A percentile compares a stretch with the other conserved stretches of the same genome.
Evolutionary conservation across 2,888 invertebrate genomes (phyloP).

Genomic region (Drosophila ochracea): DNA sequence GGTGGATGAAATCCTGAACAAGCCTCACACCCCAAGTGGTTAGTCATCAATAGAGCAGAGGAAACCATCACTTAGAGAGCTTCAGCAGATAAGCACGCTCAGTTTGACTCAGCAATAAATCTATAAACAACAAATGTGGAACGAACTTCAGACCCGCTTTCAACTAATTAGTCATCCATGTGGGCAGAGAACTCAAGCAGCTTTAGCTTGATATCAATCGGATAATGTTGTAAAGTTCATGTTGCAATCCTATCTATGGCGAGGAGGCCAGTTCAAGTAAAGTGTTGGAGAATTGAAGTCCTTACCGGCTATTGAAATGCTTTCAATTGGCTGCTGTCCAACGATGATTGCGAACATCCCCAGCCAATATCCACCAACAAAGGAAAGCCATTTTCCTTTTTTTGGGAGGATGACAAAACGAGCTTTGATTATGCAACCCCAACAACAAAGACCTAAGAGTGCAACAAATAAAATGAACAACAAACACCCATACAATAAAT

Average conservation of each 20-base stretch:
- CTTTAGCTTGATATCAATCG: not conserved
- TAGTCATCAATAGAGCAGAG: conserved; percentile 43
- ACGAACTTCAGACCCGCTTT: not conserved
- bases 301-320: not conserved
- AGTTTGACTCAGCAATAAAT: conserved; percentile 1
- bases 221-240: not conserved
- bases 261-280: not conserved
- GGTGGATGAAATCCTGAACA: conserved; percentile 41
- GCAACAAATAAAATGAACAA: conserved; percentile 15
- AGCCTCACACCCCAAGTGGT: conserved; percentile 9
- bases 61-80: conserved; percentile 19
- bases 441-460: conserved; percentile 14
- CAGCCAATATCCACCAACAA: not conserved
- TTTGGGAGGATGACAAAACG: conserved; percentile 14
- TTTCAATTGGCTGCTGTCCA: conserved; percentile 28
- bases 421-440: conserved; percentile 29
- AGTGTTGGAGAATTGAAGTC: not conserved
- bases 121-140: not conserved
- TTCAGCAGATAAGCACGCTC: conserved; percentile 15
- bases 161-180: conserved; percentile 1
- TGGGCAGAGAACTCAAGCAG: not conserved
- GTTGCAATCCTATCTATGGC: not conserved
- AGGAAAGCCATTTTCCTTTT: conserved; percentile 27
- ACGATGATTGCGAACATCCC: conserved; percentile 20
- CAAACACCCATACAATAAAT: conserved; percentile 15